Percentiles rank a stretch among this genome's conserved stretches.
These are phyloP conservation scores for Callinectes sapidus DNA, from an alignment of 2,888 invertebrate genomes.

Conservation along the genomic window DNA sequence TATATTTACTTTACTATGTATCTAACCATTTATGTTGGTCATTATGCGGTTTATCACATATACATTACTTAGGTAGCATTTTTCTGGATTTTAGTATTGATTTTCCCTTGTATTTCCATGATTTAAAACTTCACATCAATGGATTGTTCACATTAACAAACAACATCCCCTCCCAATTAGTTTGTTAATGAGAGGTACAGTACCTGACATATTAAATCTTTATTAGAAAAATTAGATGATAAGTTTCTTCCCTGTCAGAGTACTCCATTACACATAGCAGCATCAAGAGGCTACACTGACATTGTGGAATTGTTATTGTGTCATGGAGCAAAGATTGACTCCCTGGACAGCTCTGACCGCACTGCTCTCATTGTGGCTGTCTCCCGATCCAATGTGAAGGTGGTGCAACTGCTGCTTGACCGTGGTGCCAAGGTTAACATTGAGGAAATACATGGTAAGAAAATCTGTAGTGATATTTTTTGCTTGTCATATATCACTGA, in stretches of 20 bases:
- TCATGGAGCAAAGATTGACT: constrained; percentile 80
- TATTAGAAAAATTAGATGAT: background rate
- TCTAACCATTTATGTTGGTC: too few species aligned
- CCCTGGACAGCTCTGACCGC: constrained; percentile 80
- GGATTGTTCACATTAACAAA: too few species aligned
- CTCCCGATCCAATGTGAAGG: constrained; percentile 76
- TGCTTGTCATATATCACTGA: background rate
- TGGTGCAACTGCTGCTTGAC: constrained; percentile 76
- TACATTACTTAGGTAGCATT: too few species aligned
- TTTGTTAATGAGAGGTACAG: too few species aligned
- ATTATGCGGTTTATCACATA: too few species aligned
- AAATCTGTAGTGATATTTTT: background rate
- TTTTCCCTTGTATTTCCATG: too few species aligned
- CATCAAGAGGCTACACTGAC: constrained; percentile 79
- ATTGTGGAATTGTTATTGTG: constrained; percentile 79
- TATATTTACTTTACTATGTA: too few species aligned
- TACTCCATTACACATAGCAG: constrained; percentile 82
- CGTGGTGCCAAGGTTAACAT: constrained; percentile 76
- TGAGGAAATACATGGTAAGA: constrained; percentile 82
- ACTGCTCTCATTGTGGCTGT: constrained; percentile 78
- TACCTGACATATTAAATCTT: background rate
- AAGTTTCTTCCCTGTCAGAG: constrained; percentile 74
- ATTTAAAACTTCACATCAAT: too few species aligned
- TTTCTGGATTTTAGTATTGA: too few species aligned
- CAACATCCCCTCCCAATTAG: too few species aligned